These are phyloP conservation scores for Vicugna pacos DNA, from an alignment of 2,113 vertebrate genomes.

Conservation along the genomic window DNA sequence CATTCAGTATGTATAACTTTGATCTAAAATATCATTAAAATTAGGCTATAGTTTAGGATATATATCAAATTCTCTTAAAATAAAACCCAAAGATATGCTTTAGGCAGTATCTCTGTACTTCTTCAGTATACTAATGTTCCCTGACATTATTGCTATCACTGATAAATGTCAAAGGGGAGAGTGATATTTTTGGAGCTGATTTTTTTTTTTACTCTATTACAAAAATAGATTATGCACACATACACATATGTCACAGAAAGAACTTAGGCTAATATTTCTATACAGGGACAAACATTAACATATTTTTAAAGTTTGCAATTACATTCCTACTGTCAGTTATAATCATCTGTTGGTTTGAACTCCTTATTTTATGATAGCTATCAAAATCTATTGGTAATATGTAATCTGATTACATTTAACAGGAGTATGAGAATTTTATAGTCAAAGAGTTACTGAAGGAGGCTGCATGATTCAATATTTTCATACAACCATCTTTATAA, in stretches of 20 bases:
- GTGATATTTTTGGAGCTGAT: conserved; percentile 71
- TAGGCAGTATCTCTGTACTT: conserved; percentile 25
- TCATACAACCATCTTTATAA: conserved; percentile 22
- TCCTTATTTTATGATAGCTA: conserved; percentile 60
- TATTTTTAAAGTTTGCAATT: conserved; percentile 70
- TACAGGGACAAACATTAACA: conserved; percentile 60
- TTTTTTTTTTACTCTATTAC: conserved; percentile 63
- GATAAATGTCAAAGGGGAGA: conserved; percentile 80
- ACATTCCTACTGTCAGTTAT: conserved; percentile 55
- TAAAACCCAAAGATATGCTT: not conserved
- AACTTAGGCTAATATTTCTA: conserved; percentile 75
- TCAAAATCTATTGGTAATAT: conserved; percentile 55
- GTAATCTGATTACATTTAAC: conserved; percentile 47
- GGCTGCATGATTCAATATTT: conserved; percentile 4
- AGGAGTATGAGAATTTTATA: conserved; percentile 8
- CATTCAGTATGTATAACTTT: not conserved
- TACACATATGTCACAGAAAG: conserved; percentile 69
- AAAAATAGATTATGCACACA: conserved; percentile 79
- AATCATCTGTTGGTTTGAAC: conserved; percentile 59
- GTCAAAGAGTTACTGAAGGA: conserved; percentile 38
- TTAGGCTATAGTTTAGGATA: not conserved
- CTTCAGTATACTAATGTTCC: conserved; percentile 22
- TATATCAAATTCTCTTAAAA: not conserved
- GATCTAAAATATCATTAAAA: conserved; percentile 45
- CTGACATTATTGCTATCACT: conserved; percentile 61